phyloP scores from a whole-genome alignment of 2,888 invertebrate genomes.

The Drosophila longiperda region DNA sequence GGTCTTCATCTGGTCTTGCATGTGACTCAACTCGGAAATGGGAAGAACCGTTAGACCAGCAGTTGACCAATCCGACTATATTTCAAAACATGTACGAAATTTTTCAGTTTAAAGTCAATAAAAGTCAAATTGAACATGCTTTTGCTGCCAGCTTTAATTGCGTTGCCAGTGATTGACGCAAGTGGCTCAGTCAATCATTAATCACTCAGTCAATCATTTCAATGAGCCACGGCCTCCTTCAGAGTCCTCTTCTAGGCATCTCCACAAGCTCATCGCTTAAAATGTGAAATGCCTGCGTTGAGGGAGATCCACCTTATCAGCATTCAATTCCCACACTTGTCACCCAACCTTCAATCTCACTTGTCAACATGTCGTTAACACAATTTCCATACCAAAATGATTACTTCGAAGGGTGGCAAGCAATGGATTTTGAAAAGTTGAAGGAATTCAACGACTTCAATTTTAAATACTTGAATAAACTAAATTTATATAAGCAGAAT shows the following conservation, averaged over 20 bases:
- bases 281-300: constrained; percentile 47
- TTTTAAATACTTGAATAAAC: constrained; percentile 4
- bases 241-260: constrained; percentile 27
- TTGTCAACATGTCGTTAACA: constrained; percentile 83
- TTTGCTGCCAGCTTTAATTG: constrained; percentile 60
- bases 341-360: constrained; percentile 76
- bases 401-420: neutral
- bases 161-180: constrained; percentile 43
- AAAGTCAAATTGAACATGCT: constrained; percentile 45
- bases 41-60: constrained; percentile 24
- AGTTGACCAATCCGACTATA: constrained; percentile 32
- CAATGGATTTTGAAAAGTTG: neutral
- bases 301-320: constrained; percentile 59
- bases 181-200: constrained; percentile 72
- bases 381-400: constrained; percentile 75
- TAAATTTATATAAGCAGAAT: neutral
- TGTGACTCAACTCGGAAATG: constrained; percentile 3
- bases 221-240: constrained; percentile 35
- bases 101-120: constrained; percentile 58
- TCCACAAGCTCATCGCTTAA: constrained; percentile 27
- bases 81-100: constrained; percentile 55
- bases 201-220: constrained; percentile 83
- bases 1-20: constrained; percentile 25
- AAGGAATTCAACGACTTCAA: neutral
- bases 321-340: constrained; percentile 53